Evolutionary conservation across 2,113 vertebrate species (phyloP).

Genomic region (Platysteira castanea): DNA sequence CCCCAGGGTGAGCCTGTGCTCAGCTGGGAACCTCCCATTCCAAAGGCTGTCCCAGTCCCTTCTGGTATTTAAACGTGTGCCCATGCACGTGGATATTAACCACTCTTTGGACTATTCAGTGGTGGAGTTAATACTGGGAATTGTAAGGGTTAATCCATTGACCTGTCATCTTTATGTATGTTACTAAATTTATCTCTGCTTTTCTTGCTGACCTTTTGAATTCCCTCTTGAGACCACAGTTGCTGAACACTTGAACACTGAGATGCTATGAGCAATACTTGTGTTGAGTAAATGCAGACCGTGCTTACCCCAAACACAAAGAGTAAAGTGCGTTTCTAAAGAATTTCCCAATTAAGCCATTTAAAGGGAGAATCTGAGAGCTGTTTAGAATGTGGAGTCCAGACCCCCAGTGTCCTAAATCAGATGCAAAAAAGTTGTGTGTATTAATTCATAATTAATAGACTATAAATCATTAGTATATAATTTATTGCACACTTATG

Average conservation of each 20-base stretch:
- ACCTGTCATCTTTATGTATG: not conserved
- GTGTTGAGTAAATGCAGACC: not conserved
- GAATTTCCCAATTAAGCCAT: not conserved
- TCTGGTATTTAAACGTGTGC: accelerated
- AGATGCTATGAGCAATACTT: not conserved
- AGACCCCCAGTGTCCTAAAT: not conserved
- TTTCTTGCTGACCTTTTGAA: conserved; percentile 11
- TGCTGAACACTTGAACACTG: not conserved
- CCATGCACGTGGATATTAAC: not conserved
- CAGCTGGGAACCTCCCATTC: not conserved
- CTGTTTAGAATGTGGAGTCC: not conserved
- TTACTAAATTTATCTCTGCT: conserved; percentile 6
- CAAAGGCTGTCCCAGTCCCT: not conserved
- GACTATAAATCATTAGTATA: not conserved
- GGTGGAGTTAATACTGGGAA: not conserved
- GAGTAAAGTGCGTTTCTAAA: not conserved
- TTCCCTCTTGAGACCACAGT: not conserved
- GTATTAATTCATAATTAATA: conserved; percentile 42
- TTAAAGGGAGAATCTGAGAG: not conserved
- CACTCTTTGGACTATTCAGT: not conserved
- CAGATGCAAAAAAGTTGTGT: not conserved
- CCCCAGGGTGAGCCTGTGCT: not conserved
- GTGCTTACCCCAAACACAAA: not conserved
- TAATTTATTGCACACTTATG: not conserved
- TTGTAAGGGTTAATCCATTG: conserved; percentile 14